phyloP scores from a whole-genome alignment of 2,888 invertebrate species.

The Boloria euphrosyne region DNA sequence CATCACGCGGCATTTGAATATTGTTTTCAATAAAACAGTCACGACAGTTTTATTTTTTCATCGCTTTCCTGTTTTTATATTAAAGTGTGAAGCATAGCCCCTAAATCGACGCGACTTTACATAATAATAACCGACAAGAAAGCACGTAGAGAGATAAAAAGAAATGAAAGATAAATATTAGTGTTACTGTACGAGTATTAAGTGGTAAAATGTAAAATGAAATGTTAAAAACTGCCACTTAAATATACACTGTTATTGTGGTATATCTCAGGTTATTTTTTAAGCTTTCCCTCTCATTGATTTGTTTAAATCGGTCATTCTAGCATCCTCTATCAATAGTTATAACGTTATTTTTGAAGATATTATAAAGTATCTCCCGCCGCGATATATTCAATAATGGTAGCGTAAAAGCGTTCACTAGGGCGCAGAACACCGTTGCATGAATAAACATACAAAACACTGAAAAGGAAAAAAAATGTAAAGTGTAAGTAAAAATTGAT shows the following conservation, averaged over 20 bases:
- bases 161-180: no score
- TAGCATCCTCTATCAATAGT: conserved; percentile 3
- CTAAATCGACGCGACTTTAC: no score
- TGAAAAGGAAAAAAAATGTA: no score
- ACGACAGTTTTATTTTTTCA: conserved; percentile 14
- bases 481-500: no score
- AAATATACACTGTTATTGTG: no score
- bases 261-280: no score
- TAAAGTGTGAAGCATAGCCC: neutral
- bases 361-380: neutral
- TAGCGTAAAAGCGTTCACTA: conserved; percentile 4
- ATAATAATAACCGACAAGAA: no score
- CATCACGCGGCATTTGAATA: conserved; percentile 16
- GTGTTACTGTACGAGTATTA: no score
- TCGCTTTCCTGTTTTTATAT: conserved; percentile 2
- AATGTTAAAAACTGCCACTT: no score
- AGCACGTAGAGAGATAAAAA: no score
- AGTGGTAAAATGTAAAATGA: no score
- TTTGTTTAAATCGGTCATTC: neutral
- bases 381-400: conserved; percentile 11
- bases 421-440: conserved; percentile 4
- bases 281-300: neutral
- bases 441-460: neutral
- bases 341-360: conserved; percentile 1
- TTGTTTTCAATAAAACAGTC: conserved; percentile 17